phyloP scores from a whole-genome alignment of 2,888 invertebrate species.

The Prosapia bicincta region DNA sequence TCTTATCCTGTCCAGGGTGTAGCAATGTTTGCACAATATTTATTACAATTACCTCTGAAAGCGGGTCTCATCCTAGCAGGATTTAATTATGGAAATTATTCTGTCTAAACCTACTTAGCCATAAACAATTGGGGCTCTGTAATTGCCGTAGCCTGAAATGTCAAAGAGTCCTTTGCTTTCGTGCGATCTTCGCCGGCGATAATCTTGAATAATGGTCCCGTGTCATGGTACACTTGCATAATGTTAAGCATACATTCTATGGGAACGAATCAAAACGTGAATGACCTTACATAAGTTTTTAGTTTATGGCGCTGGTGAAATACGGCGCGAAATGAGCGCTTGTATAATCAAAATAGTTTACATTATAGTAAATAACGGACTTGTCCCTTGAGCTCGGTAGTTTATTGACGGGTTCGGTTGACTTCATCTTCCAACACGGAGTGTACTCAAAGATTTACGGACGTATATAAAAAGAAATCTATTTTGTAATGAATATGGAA shows the following conservation, averaged over 20 bases:
- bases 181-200: neutral
- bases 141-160: neutral
- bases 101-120: neutral
- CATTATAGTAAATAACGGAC: neutral
- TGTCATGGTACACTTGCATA: neutral
- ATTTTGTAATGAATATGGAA: too few relatives aligned
- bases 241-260: neutral
- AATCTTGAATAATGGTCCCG: neutral
- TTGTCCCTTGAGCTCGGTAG: too few relatives aligned
- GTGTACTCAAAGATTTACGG: too few relatives aligned
- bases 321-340: neutral
- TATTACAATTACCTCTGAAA: neutral
- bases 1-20: too few relatives aligned
- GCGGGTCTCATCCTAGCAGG: neutral
- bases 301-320: neutral
- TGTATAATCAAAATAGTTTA: conserved; percentile 1
- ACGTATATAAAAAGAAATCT: too few relatives aligned
- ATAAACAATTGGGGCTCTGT: neutral
- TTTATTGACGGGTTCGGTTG: too few relatives aligned
- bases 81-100: conserved; percentile 2
- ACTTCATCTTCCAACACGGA: too few relatives aligned
- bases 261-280: neutral
- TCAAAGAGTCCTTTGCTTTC: neutral
- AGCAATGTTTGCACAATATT: neutral
- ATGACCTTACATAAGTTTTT: neutral